Conservation (phyloP, 1,140 invertebrate genomes). For the Ptiloglossa arizonensis region DNA sequence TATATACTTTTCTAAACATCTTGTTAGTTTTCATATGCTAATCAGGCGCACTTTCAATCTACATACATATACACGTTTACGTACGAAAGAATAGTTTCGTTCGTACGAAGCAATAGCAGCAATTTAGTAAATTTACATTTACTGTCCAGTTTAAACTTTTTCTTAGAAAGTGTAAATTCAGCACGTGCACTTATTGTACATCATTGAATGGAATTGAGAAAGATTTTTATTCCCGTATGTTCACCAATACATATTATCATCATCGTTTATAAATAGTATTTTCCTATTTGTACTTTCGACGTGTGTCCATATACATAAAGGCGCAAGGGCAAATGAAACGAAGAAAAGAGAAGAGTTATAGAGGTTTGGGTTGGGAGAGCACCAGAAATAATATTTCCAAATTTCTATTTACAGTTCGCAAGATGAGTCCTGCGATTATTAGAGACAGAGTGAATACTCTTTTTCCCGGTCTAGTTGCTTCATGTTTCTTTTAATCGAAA, state of each 20-base stretch:
- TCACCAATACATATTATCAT: slow-evolving; percentile 13
- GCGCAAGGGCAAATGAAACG: slow-evolving; percentile 17
- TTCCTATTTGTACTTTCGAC: slow-evolving; percentile 30
- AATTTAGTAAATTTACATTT: slow-evolving; percentile 10
- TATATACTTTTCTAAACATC: slow-evolving; percentile 10
- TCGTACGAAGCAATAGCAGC: neutral
- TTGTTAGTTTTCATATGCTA: slow-evolving; percentile 16
- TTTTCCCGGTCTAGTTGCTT: slow-evolving; percentile 42
- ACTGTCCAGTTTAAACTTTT: neutral
- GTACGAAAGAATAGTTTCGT: slow-evolving; percentile 5
- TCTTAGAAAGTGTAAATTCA: slow-evolving; percentile 14
- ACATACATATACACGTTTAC: neutral
- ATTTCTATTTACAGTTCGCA: slow-evolving; percentile 23
- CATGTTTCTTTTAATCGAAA: neutral
- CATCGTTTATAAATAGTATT: slow-evolving; percentile 27
- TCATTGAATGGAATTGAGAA: slow-evolving; percentile 34
- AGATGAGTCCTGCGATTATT: slow-evolving; percentile 54
- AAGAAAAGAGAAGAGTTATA: neutral
- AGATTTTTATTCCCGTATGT: slow-evolving; percentile 21
- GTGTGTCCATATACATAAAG: slow-evolving; percentile 27
- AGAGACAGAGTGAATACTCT: slow-evolving; percentile 38
- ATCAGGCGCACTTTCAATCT: slow-evolving; percentile 7
- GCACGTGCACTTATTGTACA: slow-evolving; percentile 23
- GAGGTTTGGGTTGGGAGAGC: neutral
- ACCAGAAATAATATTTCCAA: slow-evolving; percentile 24